phyloP scores from a whole-genome alignment of 2,113 vertebrate species.

The Sander vitreus region DNA sequence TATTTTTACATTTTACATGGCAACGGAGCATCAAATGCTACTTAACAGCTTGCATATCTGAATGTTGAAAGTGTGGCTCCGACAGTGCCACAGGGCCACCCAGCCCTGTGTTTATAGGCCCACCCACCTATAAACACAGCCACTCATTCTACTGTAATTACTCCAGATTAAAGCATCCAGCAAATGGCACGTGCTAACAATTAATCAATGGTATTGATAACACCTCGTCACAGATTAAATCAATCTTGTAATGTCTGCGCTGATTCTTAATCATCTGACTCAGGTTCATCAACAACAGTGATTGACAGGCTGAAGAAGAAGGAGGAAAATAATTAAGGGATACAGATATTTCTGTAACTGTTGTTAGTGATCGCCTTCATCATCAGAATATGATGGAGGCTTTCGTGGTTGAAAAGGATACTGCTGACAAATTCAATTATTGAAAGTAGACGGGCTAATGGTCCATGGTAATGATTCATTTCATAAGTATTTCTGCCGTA shows the following conservation, averaged over 20 bases:
- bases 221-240: slow-evolving; percentile 52
- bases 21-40: slow-evolving; percentile 40
- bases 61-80: slow-evolving; percentile 18
- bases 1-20: slow-evolving; percentile 61
- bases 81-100: slow-evolving; percentile 12
- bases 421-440: slow-evolving; percentile 99
- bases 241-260: slow-evolving; percentile 46
- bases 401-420: slow-evolving; percentile 91
- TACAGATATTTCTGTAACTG: slow-evolving; percentile 53
- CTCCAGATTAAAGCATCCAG: slow-evolving; percentile 44
- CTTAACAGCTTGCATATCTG: slow-evolving; percentile 36
- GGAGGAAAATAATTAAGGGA: slow-evolving; percentile 35
- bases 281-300: slow-evolving; percentile 60
- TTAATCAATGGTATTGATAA: slow-evolving; percentile 70
- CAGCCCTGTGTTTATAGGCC: too few relatives aligned
- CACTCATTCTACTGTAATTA: slow-evolving; percentile 36
- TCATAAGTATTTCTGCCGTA: slow-evolving; percentile 94
- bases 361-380: slow-evolving; percentile 91
- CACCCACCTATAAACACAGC: slow-evolving; percentile 1
- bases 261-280: slow-evolving; percentile 47
- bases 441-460: slow-evolving; percentile 95
- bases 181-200: slow-evolving; percentile 22
- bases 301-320: slow-evolving; percentile 59
- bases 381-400: slow-evolving; percentile 89
- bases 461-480: slow-evolving; percentile 96